phyloP scores from a whole-genome alignment of 2,797 vertebrate genomes.

The Myotis findleyi region DNA sequence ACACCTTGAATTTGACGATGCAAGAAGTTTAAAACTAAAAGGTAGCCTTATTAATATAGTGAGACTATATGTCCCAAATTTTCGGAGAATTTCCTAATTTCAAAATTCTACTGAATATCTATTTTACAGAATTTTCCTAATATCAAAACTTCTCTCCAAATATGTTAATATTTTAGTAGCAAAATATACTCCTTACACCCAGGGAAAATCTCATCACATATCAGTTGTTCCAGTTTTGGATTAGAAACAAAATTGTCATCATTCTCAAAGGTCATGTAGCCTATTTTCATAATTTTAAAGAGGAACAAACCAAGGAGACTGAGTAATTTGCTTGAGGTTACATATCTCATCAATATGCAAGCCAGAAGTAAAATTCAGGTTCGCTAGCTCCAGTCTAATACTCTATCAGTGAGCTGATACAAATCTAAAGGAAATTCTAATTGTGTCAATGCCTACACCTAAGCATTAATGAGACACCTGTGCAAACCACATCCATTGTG shows the following conservation, averaged over 20 bases:
- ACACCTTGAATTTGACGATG: neutral
- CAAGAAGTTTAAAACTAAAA: neutral
- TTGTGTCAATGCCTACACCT: constrained; percentile 53
- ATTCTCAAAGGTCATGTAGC: neutral
- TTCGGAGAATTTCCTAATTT: constrained; percentile 49
- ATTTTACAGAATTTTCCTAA: neutral
- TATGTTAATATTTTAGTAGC: neutral
- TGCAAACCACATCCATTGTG: neutral
- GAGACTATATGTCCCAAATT: neutral
- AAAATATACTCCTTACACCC: neutral
- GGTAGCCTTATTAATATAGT: neutral
- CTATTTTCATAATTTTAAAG: constrained; percentile 49
- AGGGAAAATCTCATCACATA: neutral
- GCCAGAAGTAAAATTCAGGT: constrained; percentile 25
- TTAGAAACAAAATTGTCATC: neutral
- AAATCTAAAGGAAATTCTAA: constrained; percentile 21
- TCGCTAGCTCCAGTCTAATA: neutral
- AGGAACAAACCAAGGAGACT: neutral
- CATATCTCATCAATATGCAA: neutral
- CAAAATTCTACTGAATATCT: neutral
- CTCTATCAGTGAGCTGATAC: constrained; percentile 13
- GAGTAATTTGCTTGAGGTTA: constrained; percentile 49
- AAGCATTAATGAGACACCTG: constrained; percentile 67
- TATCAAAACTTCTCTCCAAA: neutral
- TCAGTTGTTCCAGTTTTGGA: neutral